A percentile compares a stretch with the other conserved stretches of the same genome.
These are phyloP conservation scores for Colaptes auratus DNA, from an alignment of 2,113 vertebrate genomes.

Conservation along the genomic window DNA sequence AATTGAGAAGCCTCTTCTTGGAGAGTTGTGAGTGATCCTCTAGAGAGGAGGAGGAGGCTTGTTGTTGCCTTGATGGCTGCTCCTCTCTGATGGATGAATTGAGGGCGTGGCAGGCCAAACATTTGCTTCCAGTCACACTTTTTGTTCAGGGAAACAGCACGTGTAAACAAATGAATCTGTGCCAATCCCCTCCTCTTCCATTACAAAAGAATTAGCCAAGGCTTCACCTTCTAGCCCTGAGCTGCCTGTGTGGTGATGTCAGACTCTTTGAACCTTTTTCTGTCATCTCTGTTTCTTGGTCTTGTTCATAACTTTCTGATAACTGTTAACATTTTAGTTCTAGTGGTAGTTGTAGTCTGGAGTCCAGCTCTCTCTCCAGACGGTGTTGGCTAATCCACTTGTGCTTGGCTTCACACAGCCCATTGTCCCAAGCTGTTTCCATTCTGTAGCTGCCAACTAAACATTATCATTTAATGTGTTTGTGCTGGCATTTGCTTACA, in stretches of 20 bases:
- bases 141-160: background rate
- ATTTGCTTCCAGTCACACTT: background rate
- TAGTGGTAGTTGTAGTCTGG: background rate
- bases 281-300: background rate
- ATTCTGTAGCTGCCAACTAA: constrained; percentile 37
- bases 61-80: background rate
- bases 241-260: background rate
- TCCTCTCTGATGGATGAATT: background rate
- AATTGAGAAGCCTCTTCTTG: background rate
- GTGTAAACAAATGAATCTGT: background rate
- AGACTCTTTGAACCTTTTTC: background rate
- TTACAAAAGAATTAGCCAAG: background rate
- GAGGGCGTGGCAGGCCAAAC: background rate
- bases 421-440: constrained; percentile 56
- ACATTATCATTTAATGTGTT: constrained; percentile 52
- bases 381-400: constrained; percentile 28
- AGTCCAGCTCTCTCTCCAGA: constrained; percentile 18
- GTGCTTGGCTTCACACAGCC: constrained; percentile 27
- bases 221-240: background rate
- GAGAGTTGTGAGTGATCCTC: background rate
- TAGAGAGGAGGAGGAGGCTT: background rate
- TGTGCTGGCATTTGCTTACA: constrained; percentile 33
- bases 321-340: constrained; percentile 7
- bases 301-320: background rate
- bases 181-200: background rate